Evolutionary conservation across 2,113 vertebrate genomes (phyloP).

Genomic region (Esox niger): DNA sequence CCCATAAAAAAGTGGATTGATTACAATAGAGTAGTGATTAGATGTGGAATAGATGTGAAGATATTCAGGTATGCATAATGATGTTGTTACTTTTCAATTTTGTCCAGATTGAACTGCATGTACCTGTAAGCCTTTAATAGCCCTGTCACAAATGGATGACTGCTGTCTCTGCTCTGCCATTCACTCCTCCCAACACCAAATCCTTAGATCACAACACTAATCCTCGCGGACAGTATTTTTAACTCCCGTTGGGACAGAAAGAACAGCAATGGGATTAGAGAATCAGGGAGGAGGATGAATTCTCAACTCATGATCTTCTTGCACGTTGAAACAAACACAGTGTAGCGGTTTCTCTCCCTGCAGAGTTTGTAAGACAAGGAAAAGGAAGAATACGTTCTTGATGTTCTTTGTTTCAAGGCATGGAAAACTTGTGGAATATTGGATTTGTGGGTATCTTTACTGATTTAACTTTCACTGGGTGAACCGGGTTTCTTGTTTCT

Average conservation of each 20-base stretch:
- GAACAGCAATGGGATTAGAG: slow-evolving; percentile 75
- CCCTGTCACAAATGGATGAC: slow-evolving; percentile 33
- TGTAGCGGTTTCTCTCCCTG: slow-evolving; percentile 25
- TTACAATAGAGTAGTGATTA: too few species aligned
- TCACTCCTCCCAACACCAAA: slow-evolving; percentile 57
- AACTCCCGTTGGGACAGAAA: slow-evolving; percentile 71
- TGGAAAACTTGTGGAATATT: slow-evolving; percentile 31
- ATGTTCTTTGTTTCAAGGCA: background rate
- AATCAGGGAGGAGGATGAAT: slow-evolving; percentile 63
- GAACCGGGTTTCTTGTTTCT: background rate
- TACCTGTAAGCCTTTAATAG: slow-evolving; percentile 23
- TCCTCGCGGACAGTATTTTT: slow-evolving; percentile 77
- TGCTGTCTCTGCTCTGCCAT: slow-evolving; percentile 33
- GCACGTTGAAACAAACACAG: slow-evolving; percentile 40
- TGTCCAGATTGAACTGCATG: slow-evolving; percentile 4
- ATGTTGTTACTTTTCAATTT: background rate
- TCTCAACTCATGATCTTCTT: slow-evolving; percentile 62
- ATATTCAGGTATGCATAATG: background rate
- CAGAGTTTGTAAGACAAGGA: background rate
- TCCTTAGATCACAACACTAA: slow-evolving; percentile 73
- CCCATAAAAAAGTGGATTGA: too few species aligned
- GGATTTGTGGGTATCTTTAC: background rate
- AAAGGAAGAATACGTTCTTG: background rate
- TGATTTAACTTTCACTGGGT: background rate
- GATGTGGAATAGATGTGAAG: too few species aligned